A percentile compares a stretch with the other conserved stretches of the same genome.
These are phyloP conservation scores for Latrodectus geometricus DNA, from an alignment of 1,140 invertebrate genomes.

Conservation along the genomic window DNA sequence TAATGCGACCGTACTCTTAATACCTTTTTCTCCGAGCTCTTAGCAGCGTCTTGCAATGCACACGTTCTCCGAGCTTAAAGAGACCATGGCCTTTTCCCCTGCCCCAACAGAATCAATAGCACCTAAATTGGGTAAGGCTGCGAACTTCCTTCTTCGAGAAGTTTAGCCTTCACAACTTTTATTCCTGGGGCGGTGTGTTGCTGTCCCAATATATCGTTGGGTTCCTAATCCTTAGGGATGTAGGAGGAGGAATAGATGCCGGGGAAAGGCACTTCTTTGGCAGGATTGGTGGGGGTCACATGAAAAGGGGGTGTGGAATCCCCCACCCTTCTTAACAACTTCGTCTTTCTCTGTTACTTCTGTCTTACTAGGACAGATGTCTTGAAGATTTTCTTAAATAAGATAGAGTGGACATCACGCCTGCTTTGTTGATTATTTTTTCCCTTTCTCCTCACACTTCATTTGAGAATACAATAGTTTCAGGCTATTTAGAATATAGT, in stretches of 20 bases:
- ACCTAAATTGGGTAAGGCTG: conserved; percentile 45
- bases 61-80: not conserved
- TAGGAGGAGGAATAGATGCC: not conserved
- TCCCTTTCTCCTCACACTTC: no score
- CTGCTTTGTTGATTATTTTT: no score
- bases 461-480: no score
- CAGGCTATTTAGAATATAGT: no score
- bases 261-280: not conserved
- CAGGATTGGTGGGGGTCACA: not conserved
- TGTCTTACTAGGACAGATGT: conserved; percentile 22
- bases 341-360: conserved; percentile 10
- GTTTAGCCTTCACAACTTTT: conserved; percentile 47
- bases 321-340: conserved; percentile 37
- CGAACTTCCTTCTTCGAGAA: conserved; percentile 16
- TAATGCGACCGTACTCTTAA: conserved; percentile 7
- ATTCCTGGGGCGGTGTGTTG: conserved; percentile 29
- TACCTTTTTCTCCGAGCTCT: not conserved
- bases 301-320: not conserved
- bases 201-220: conserved; percentile 44
- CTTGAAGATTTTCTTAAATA: conserved; percentile 17
- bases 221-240: conserved; percentile 28
- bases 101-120: conserved; percentile 30
- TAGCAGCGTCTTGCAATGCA: not conserved
- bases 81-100: not conserved
- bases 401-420: not conserved